These are phyloP conservation scores for Oligia latruncula DNA, from an alignment of 2,888 invertebrate genomes.

Conservation along the genomic window DNA sequence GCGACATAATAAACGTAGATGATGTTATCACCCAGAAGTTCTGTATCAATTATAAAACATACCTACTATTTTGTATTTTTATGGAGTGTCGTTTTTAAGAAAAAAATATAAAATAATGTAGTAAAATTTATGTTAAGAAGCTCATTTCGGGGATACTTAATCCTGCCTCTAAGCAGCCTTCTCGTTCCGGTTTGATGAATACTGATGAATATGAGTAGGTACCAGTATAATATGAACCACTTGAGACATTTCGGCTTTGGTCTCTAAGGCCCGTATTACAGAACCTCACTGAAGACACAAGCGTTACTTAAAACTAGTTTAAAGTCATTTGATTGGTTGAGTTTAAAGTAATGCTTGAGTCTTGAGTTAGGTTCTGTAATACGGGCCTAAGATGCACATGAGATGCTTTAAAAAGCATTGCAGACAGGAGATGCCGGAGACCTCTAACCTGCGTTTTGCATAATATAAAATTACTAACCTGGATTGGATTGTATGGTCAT, in stretches of 20 bases:
- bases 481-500: too few relatives aligned
- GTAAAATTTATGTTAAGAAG: not conserved
- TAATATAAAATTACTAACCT: too few relatives aligned
- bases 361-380: not conserved
- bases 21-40: not conserved
- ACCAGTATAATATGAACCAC: not conserved
- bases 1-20: not conserved
- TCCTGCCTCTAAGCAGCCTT: not conserved
- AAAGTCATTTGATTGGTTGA: not conserved
- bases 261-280: not conserved
- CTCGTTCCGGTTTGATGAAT: not conserved
- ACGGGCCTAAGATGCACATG: not conserved
- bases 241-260: not conserved
- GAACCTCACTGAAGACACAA: not conserved
- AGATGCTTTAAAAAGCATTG: not conserved
- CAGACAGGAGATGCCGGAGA: not conserved
- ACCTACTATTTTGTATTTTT: not conserved
- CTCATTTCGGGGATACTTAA: not conserved
- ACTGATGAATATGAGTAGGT: not conserved
- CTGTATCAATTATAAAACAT: not conserved
- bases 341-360: not conserved
- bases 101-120: not conserved
- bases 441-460: not conserved
- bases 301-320: not conserved
- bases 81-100: not conserved